Evolutionary conservation across 2,888 invertebrate genomes (phyloP).

Genomic region (Laothoe populi): DNA sequence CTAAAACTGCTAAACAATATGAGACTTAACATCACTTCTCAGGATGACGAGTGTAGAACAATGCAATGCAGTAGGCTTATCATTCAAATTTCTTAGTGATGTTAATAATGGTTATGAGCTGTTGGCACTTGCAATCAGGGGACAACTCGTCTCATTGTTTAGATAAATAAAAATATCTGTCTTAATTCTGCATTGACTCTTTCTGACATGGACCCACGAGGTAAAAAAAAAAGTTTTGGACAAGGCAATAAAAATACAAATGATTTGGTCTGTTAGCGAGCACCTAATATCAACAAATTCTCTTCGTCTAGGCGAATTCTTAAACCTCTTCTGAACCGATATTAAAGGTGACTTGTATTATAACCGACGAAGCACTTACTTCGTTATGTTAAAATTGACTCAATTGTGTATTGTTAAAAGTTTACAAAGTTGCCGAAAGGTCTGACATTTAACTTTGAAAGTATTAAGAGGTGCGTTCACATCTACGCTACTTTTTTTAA

Average conservation of each 20-base stretch:
- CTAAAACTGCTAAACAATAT: too few species aligned
- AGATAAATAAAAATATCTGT: too few species aligned
- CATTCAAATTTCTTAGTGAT: too few species aligned
- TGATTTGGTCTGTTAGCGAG: background rate
- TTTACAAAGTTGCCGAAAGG: conserved; percentile 15
- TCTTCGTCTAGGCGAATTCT: background rate
- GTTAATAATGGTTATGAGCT: too few species aligned
- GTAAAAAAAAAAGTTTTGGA: too few species aligned
- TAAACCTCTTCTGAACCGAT: background rate
- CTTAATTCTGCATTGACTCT: too few species aligned
- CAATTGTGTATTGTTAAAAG: conserved; percentile 20
- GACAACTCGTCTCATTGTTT: too few species aligned
- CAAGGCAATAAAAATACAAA: background rate
- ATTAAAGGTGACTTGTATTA: conserved; percentile 2
- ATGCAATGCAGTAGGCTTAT: too few species aligned
- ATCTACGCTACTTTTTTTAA: background rate
- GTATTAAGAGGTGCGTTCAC: conserved; percentile 20
- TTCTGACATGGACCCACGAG: too few species aligned
- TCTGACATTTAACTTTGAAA: conserved; percentile 23
- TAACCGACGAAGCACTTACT: conserved; percentile 8
- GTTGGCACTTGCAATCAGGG: too few species aligned
- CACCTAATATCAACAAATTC: background rate
- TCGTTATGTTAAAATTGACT: conserved; percentile 14
- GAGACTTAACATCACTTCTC: too few species aligned
- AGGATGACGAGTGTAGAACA: too few species aligned